Evolutionary conservation across 2,797 vertebrate species (phyloP), one percentile per base, ranked within the genome.

Genomic region (Ctenopoma kingsleyae): DNA sequence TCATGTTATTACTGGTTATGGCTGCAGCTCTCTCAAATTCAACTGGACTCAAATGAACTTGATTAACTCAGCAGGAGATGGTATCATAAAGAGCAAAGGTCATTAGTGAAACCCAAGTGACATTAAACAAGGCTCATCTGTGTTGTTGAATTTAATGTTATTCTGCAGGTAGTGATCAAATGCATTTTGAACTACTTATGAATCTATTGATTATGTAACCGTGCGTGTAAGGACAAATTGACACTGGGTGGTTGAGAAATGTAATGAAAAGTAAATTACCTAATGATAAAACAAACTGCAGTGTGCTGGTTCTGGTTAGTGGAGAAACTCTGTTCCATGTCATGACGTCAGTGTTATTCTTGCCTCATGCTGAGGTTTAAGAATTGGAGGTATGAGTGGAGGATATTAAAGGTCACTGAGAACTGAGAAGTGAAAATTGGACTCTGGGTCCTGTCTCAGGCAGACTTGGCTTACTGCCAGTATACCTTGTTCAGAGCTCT

Each of bases 241-340:
- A 43, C 40, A 44, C 22, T 55, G 20, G 11, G 4, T 3, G 25
- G 5, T 1, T 59, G 46, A 48, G 53, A 65, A 57, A 46, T 36
- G 61, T 59, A 64, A 58, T 80, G 35, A 70, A 70, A 76, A 72
- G 60, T 64, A 36, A 73, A 79, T 56, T 50, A 32, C 27, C 43
- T 54, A 23, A 59, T 59, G 47, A 15, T 60, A 38, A 76, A 77
- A 50, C 41, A 57, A 85, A 67, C 30, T 46, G 61, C 22, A 44
- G 44, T 12, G 27, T 48, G 65, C 75, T 87, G 76, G 58, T 70
- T 81, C 60, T 66, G 73, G 64, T 83, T 87, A 72, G 64, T 13
- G 16, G 17, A 56, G 47, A 0, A 8, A 23, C 58, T 70, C 63
- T 74, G 61, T 57, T 78, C 53, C 53, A 19, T 80, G 63, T 71